These are phyloP conservation scores for Thymelicus sylvestris DNA, from an alignment of 2,888 invertebrate species.

Conservation along the genomic window DNA sequence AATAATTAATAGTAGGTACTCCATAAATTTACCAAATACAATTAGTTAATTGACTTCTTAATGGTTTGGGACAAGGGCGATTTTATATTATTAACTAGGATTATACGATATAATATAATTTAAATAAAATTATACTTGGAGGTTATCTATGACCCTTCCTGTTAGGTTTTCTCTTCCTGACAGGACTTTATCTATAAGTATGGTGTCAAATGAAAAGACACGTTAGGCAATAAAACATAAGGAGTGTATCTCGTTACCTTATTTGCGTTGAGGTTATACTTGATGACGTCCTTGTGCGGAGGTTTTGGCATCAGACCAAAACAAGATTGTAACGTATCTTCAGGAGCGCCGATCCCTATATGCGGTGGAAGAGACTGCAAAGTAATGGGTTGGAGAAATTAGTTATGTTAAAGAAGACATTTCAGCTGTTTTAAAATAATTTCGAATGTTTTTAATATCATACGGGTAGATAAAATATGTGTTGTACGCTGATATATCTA, in stretches of 20 bases:
- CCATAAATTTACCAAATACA: no score
- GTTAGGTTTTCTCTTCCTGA: no score
- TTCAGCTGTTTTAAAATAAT: neutral
- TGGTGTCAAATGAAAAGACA: neutral
- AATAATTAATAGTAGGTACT: no score
- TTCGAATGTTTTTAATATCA: neutral
- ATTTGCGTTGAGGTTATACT: constrained; percentile 89
- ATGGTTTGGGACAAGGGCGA: no score
- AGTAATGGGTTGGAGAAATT: constrained; percentile 4
- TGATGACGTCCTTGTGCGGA: constrained; percentile 90
- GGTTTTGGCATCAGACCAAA: constrained; percentile 88
- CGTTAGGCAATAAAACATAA: neutral
- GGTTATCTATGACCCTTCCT: no score
- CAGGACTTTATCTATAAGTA: no score
- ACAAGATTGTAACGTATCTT: constrained; percentile 91
- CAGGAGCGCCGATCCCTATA: constrained; percentile 90
- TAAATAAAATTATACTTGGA: no score
- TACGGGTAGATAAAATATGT: no score
- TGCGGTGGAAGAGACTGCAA: constrained; percentile 86
- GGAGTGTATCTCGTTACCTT: constrained; percentile 68
- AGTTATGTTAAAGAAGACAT: neutral
- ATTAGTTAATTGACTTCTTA: no score
- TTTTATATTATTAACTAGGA: no score
- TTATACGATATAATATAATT: no score
- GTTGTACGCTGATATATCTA: no score